These are phyloP conservation scores for Stenotaenia linearis DNA, from an alignment of 2,888 invertebrate genomes.

Conservation along the genomic window DNA sequence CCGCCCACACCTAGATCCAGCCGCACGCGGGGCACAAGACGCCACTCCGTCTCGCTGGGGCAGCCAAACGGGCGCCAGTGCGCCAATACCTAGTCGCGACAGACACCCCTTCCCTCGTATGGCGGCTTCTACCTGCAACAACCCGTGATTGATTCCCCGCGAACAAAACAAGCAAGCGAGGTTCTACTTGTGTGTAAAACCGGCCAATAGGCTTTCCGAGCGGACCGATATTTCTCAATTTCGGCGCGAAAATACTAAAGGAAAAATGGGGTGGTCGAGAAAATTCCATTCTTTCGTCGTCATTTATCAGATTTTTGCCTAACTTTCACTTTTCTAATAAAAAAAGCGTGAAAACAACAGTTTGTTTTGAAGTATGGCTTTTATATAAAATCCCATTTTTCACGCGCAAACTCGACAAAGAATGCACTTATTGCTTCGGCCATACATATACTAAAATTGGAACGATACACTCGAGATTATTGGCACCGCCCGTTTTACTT, in stretches of 20 bases:
- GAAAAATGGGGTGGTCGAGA: background rate
- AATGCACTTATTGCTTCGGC: background rate
- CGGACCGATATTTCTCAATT: constrained; percentile 13
- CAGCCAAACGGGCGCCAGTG: constrained; percentile 17
- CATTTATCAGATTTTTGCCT: background rate
- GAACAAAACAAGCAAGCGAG: background rate
- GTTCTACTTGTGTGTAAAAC: background rate
- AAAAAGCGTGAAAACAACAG: background rate
- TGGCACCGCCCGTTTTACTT: background rate
- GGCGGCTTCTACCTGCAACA: constrained; percentile 2
- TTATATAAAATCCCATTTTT: constrained; percentile 12
- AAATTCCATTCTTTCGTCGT: background rate
- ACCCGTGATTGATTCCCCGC: background rate
- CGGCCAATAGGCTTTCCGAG: constrained; percentile 1
- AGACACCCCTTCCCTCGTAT: background rate
- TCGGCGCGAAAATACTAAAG: background rate
- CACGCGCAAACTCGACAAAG: background rate
- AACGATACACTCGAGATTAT: too few species aligned
- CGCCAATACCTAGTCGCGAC: background rate
- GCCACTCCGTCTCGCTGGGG: constrained; percentile 17
- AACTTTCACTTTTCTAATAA: background rate
- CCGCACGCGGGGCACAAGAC: constrained; percentile 21
- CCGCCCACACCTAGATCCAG: constrained; percentile 4
- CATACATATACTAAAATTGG: too few species aligned
- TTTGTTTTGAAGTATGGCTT: background rate